Conservation (phyloP, 1,140 invertebrate species). For the Holcopasites calliopsidis region DNA sequence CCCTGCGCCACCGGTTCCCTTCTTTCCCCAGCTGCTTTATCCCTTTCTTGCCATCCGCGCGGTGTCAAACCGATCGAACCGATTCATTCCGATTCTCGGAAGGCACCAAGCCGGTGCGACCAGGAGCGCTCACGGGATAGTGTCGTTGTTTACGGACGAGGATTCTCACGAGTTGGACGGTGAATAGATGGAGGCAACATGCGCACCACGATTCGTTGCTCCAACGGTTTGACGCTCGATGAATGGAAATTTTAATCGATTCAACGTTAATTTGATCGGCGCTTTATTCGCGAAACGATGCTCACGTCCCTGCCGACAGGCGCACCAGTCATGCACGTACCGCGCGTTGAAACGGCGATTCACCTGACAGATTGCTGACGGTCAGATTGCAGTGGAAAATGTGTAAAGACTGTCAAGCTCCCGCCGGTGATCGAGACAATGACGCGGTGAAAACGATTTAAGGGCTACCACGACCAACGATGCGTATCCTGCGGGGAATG, state of each 20-base stretch:
- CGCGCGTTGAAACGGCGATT: conserved; percentile 12
- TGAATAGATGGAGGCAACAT: background rate
- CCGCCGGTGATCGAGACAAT: conserved; percentile 10
- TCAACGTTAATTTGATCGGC: background rate
- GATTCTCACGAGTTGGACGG: conserved; percentile 14
- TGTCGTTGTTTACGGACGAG: conserved; percentile 14
- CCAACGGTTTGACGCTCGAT: background rate
- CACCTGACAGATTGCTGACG: conserved; percentile 2
- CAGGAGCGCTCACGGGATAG: background rate
- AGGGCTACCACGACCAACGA: conserved; percentile 12
- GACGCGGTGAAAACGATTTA: conserved; percentile 19
- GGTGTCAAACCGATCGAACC: conserved; percentile 16
- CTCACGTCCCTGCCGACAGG: background rate
- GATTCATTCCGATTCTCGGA: conserved; percentile 51
- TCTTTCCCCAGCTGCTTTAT: background rate
- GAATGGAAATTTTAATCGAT: conserved; percentile 8
- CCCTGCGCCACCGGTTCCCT: background rate
- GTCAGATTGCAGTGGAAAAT: background rate
- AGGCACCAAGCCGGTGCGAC: conserved; percentile 5
- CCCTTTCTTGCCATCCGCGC: background rate
- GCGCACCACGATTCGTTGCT: background rate
- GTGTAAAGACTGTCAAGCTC: conserved; percentile 17
- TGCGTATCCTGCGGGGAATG: too few relatives aligned
- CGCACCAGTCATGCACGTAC: background rate
- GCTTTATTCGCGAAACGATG: background rate